These are phyloP conservation scores for Protobothrops flavoviridis DNA, from an alignment of 2,113 vertebrate genomes.

Conservation along the genomic window DNA sequence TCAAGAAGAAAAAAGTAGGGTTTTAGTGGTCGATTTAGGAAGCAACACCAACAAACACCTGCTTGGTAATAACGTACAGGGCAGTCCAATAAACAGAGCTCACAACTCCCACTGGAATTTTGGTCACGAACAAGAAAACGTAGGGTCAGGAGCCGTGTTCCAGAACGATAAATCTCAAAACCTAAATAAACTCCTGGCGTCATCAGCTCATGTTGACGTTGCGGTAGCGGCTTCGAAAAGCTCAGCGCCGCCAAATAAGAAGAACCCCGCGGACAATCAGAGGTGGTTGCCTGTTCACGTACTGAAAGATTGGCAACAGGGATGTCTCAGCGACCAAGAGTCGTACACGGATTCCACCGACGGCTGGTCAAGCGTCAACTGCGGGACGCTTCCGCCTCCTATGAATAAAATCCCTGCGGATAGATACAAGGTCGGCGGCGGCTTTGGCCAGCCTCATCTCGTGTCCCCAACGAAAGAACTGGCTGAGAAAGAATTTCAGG, in stretches of 20 bases:
- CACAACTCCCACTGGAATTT: slow-evolving; percentile 81
- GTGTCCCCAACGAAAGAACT: slow-evolving; percentile 83
- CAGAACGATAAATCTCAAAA: slow-evolving; percentile 79
- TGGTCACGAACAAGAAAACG: slow-evolving; percentile 71
- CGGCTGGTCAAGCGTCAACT: slow-evolving; percentile 96
- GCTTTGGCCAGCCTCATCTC: slow-evolving; percentile 73
- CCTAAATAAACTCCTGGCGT: slow-evolving; percentile 67
- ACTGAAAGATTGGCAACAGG: slow-evolving; percentile 88
- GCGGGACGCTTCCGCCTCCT: slow-evolving; percentile 92
- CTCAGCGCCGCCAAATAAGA: slow-evolving; percentile 76
- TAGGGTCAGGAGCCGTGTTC: slow-evolving; percentile 68
- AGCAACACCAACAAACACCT: slow-evolving; percentile 76
- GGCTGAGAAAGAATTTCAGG: slow-evolving; percentile 88
- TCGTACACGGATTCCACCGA: slow-evolving; percentile 96
- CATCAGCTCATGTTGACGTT: slow-evolving; percentile 76
- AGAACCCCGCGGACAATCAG: slow-evolving; percentile 69
- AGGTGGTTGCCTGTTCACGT: slow-evolving; percentile 93
- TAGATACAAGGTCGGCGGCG: slow-evolving; percentile 87
- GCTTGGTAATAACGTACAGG: slow-evolving; percentile 76
- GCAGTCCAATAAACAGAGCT: slow-evolving; percentile 72
- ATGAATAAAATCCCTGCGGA: slow-evolving; percentile 98
- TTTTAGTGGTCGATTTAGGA: slow-evolving; percentile 91
- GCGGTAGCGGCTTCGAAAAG: slow-evolving; percentile 74
- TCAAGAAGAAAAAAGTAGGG: slow-evolving; percentile 89
- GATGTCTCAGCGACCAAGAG: slow-evolving; percentile 90